phyloP scores from a whole-genome alignment of 2,113 vertebrate species.

The Aegotheles bennettii region DNA sequence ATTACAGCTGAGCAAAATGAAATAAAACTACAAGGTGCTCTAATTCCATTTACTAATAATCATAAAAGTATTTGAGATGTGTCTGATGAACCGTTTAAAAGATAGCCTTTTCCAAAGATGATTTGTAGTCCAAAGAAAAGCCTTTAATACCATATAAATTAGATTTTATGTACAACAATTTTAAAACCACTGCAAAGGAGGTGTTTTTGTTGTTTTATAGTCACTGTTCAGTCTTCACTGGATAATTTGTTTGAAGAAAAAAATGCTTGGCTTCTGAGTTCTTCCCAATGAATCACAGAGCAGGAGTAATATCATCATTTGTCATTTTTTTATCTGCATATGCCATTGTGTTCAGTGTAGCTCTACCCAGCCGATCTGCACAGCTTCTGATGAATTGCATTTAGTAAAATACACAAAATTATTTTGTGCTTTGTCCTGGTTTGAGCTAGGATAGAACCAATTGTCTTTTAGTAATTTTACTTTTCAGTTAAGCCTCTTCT shows the following conservation, averaged over 20 bases:
- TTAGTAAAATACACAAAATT: not conserved
- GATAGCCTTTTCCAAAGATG: constrained; percentile 16
- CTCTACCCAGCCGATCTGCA: not conserved
- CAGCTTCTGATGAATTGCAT: not conserved
- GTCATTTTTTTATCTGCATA: constrained; percentile 29
- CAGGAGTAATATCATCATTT: constrained; percentile 4
- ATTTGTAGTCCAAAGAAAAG: constrained; percentile 21
- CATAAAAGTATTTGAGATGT: constrained; percentile 33
- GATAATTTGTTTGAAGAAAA: constrained; percentile 22
- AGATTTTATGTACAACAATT: constrained; percentile 50
- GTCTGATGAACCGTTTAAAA: not conserved
- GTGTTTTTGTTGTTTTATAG: constrained; percentile 42
- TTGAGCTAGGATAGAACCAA: no score
- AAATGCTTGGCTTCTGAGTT: not conserved
- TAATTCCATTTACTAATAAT: constrained; percentile 54
- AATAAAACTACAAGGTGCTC: constrained; percentile 36
- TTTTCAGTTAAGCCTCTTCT: no score
- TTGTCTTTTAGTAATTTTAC: no score
- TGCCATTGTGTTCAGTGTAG: not conserved
- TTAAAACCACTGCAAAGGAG: constrained; percentile 21
- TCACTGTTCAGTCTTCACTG: not conserved
- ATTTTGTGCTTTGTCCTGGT: no score
- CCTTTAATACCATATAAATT: constrained; percentile 45
- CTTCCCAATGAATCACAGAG: constrained; percentile 38
- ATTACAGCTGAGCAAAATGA: not conserved